phyloP scores from a whole-genome alignment of 2,113 vertebrate genomes.

The Rhea pennata region DNA sequence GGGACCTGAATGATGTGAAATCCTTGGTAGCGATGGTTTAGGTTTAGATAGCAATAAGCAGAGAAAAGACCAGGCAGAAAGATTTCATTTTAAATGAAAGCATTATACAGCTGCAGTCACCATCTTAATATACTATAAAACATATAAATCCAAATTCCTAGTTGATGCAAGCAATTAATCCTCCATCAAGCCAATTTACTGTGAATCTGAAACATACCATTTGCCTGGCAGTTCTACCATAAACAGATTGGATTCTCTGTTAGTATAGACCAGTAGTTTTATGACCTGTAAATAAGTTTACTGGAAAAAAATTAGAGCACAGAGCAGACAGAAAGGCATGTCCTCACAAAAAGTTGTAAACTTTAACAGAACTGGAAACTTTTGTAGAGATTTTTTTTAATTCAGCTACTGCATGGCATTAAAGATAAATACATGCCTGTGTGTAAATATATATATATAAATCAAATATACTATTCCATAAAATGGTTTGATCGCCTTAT shows the following conservation, averaged over 20 bases:
- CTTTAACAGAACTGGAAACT: neutral
- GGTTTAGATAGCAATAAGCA: neutral
- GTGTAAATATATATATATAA: neutral
- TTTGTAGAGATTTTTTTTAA: neutral
- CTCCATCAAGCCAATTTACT: constrained; percentile 38
- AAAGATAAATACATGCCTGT: neutral
- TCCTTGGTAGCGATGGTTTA: neutral
- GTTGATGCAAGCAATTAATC: constrained; percentile 32
- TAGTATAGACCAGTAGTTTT: neutral
- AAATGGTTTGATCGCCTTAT: neutral
- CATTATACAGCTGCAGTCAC: neutral
- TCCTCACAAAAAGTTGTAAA: neutral
- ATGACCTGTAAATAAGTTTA: constrained; percentile 7
- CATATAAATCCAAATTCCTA: constrained; percentile 5
- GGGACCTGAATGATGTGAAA: neutral
- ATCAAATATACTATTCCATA: neutral
- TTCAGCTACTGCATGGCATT: neutral
- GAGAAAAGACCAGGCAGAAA: neutral
- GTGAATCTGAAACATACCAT: constrained; percentile 35
- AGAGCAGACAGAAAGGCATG: neutral
- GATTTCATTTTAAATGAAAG: neutral
- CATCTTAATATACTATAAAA: constrained; percentile 15
- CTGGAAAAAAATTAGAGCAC: neutral
- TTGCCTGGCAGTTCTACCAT: neutral
- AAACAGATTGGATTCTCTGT: neutral